Evolutionary conservation across 2,113 vertebrate genomes (phyloP).

Genomic region (Aix galericulata): DNA sequence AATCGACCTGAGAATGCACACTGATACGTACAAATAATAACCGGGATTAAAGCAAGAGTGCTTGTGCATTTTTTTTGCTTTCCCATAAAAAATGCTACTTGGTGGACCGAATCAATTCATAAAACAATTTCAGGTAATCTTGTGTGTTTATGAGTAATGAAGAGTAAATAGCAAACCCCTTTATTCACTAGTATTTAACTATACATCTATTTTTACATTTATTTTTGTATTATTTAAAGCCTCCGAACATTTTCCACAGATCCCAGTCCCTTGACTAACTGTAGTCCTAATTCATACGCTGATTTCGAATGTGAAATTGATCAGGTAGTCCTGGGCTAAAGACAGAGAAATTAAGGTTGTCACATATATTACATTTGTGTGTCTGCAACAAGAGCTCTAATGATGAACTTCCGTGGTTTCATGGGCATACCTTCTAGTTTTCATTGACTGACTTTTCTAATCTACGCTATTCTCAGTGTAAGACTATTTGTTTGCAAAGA

Average conservation of each 20-base stretch:
- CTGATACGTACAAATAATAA: neutral
- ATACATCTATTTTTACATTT: neutral
- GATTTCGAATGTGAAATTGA: neutral
- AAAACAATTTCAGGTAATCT: neutral
- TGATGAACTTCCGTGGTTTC: neutral
- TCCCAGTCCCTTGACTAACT: neutral
- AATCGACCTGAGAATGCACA: neutral
- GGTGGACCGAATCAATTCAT: neutral
- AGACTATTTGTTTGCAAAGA: constrained; percentile 50
- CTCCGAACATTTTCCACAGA: neutral
- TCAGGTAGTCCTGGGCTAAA: neutral
- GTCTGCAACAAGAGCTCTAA: neutral
- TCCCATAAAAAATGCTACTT: neutral
- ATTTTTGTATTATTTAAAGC: neutral
- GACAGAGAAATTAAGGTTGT: neutral
- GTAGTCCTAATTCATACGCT: neutral
- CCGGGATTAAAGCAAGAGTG: neutral
- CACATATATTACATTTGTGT: neutral
- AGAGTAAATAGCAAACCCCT: neutral
- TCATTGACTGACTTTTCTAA: neutral
- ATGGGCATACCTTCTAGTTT: neutral
- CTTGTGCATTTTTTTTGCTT: neutral
- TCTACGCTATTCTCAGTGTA: neutral
- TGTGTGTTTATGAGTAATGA: neutral
- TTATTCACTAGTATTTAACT: neutral